Conservation (phyloP, 2,888 invertebrate genomes). For the Pycnomerus fuliginosus region DNA sequence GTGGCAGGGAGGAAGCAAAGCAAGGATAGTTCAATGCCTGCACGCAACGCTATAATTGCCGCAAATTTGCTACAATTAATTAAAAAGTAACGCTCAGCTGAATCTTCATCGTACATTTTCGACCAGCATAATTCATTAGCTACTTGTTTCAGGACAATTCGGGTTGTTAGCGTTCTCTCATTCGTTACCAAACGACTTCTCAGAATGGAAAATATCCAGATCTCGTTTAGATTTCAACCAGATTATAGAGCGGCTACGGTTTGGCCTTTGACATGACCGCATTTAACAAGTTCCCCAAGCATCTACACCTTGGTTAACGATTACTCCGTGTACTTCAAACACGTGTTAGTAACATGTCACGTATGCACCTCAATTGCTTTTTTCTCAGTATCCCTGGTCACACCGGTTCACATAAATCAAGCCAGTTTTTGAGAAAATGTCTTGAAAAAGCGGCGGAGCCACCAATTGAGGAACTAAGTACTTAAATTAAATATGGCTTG, state of each 20-base stretch:
- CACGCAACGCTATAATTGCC: too few species aligned
- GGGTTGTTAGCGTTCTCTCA: conserved; percentile 15
- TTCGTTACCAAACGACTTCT: conserved; percentile 17
- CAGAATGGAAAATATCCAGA: conserved; percentile 25
- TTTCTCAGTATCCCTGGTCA: conserved; percentile 3
- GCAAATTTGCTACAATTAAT: too few species aligned
- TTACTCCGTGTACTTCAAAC: conserved; percentile 33
- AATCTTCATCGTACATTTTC: too few species aligned
- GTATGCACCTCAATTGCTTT: conserved; percentile 25
- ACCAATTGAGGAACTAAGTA: too few species aligned
- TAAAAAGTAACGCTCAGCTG: too few species aligned
- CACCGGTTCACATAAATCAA: too few species aligned
- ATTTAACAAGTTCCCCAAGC: conserved; percentile 25
- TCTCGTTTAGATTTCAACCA: conserved; percentile 31
- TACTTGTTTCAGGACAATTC: too few species aligned
- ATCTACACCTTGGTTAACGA: conserved; percentile 35
- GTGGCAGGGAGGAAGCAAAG: background rate
- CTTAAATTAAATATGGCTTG: too few species aligned
- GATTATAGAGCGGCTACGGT: conserved; percentile 25
- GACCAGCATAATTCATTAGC: too few species aligned
- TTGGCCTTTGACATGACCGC: conserved; percentile 29
- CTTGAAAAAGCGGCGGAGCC: too few species aligned
- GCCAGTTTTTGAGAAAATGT: too few species aligned
- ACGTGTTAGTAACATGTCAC: conserved; percentile 34
- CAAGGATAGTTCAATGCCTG: background rate